phyloP scores from a whole-genome alignment of 2,113 vertebrate species.

The Uria aalge region DNA sequence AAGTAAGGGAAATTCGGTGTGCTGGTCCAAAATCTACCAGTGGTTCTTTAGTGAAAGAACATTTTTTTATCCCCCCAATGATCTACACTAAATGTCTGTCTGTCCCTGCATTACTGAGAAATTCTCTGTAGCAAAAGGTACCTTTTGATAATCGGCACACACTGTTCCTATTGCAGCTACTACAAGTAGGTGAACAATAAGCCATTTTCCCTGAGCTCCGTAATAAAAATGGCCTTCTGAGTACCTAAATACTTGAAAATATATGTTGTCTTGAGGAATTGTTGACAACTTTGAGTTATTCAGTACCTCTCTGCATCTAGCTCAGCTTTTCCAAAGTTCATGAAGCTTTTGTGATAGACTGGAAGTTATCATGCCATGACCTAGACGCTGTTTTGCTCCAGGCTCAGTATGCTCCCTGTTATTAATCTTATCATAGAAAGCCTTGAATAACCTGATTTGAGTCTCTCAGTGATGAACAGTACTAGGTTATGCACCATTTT shows the following conservation, averaged over 20 bases:
- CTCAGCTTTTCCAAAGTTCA: constrained; percentile 1
- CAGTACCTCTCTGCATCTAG: background rate
- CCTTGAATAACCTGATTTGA: constrained; percentile 28
- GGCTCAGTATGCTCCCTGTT: constrained; percentile 31
- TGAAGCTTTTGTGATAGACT: constrained; percentile 12
- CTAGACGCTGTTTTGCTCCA: background rate
- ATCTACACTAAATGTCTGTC: background rate
- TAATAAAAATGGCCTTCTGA: background rate
- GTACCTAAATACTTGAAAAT: background rate
- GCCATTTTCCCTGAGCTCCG: background rate
- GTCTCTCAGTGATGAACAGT: background rate
- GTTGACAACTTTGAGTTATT: background rate
- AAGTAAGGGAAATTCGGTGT: background rate
- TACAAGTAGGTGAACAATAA: background rate
- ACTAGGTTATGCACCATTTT: constrained; percentile 5
- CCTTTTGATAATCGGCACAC: background rate
- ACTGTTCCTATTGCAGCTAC: background rate
- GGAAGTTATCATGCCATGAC: constrained; percentile 16
- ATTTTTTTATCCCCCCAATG: rapidly evolving
- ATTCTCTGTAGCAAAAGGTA: background rate
- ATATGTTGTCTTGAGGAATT: background rate
- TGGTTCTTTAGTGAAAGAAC: background rate
- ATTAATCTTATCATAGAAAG: constrained; percentile 39
- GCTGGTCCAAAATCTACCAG: background rate
- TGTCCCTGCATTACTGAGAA: background rate